Evolutionary conservation across 2,888 invertebrate genomes (phyloP), one percentile per base, ranked within the genome.

Genomic region (Caenorhabditis afra): DNA sequence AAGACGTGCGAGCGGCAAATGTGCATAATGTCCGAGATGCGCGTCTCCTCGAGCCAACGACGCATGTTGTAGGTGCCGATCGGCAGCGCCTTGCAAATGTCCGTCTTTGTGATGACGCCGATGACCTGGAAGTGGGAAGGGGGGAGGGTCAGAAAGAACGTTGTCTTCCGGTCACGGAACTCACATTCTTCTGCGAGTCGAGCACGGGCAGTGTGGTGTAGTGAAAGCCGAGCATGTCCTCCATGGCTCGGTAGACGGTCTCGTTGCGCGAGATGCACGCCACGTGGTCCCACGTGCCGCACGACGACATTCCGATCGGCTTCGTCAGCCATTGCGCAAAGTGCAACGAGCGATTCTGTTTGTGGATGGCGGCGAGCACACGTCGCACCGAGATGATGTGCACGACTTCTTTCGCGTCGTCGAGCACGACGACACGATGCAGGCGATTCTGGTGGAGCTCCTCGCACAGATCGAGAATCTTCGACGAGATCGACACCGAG

Each of bases 271-370:
- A 23, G 18, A 84, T 67, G 23, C 59, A 59, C 1, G 65, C 52
- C 3, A 86, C 59, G n/a, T 62, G 16, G 11, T 74, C 64, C 84
- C 84, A 86, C 1, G 79, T 81, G n/a, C 86, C 86, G 39, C 85
- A 80, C 3, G 61, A 59, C 3, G 80, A 77, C 53, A 79, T 55
- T 44, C 59, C 68, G 53, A 86, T 82, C 14, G 81, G 68, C 50
- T 70, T 71, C 2, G 73, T 70, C 16, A 86, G 77, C 86, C 86
- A 86, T 64, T 82, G 82, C n/a, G 85, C 86, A 22, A 85, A 86
- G 55, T 82, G 85, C 10, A 86, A 81, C 76, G 82, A 68, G 81
- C 82, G 66, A 75, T 75, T 68, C 71, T 85, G 86, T 45, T 79
- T 85, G 29, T 86, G 86, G 45, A 86, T 81, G 8, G 82, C 83